Conservation (phyloP, 2,797 vertebrate genomes). For the Oreonectes daqikongensis region DNA sequence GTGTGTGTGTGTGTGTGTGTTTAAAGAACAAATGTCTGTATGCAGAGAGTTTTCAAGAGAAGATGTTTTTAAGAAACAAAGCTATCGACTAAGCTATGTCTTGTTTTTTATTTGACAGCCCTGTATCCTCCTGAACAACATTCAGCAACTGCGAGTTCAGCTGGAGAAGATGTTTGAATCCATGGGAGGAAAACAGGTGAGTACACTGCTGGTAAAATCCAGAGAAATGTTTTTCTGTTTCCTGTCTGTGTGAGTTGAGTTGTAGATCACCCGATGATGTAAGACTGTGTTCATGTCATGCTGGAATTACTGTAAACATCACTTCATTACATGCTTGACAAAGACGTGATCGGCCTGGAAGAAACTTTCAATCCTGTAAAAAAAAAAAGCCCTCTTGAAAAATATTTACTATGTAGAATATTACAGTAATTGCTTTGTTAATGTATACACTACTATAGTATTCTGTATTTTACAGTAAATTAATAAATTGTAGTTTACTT, state of each 20-base stretch:
- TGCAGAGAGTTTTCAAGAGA: neutral
- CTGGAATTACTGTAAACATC: neutral
- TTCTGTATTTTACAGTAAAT: no score
- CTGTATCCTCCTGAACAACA: constrained; percentile 97
- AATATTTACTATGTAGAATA: no score
- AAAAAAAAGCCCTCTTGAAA: no score
- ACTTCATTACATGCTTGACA: neutral
- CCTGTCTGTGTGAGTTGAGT: neutral
- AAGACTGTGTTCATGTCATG: neutral
- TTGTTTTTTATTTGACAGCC: constrained; percentile 74
- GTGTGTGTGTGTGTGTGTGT: neutral
- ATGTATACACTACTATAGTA: no score
- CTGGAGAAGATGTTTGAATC: constrained; percentile 99
- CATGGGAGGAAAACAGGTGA: constrained; percentile 98
- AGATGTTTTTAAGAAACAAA: neutral
- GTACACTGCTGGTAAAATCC: constrained; percentile 25
- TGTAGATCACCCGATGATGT: neutral
- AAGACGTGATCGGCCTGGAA: neutral
- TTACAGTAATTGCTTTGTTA: no score
- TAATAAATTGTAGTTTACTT: no score
- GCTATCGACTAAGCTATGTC: constrained; percentile 3
- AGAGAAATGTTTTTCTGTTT: constrained; percentile 46
- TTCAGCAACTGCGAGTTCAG: constrained; percentile 94
- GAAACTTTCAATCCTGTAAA: no score
- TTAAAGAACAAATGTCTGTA: neutral